Conservation (phyloP, 2,113 vertebrate genomes). For the Myotis brandtii region DNA sequence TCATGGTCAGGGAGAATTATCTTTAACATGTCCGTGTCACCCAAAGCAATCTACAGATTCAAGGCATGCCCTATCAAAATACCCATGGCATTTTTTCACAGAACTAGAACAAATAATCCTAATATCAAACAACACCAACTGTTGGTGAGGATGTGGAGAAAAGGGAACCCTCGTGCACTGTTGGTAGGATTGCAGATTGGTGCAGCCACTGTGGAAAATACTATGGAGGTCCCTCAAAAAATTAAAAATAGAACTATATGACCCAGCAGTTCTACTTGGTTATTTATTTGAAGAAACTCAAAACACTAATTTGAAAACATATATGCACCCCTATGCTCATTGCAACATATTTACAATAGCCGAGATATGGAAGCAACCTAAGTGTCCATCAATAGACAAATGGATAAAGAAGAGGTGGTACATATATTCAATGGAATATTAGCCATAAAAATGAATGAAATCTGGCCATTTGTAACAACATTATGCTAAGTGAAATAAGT, state of each 20-base stretch:
- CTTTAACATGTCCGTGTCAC: not conserved
- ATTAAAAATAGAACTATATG: not conserved
- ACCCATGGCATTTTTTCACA: not conserved
- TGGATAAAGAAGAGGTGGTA: not conserved
- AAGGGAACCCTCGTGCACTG: not conserved
- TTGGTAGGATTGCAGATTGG: not conserved
- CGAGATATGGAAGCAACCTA: not conserved
- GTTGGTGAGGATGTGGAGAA: not conserved
- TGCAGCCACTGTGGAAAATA: not conserved
- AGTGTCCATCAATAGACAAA: not conserved
- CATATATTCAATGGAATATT: not conserved
- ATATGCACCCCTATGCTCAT: not conserved
- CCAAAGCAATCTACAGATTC: not conserved
- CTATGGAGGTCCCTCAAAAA: not conserved
- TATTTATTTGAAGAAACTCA: not conserved
- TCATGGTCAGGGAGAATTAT: not conserved
- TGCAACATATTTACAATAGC: not conserved
- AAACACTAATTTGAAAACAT: not conserved
- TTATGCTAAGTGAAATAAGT: not conserved
- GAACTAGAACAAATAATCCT: not conserved
- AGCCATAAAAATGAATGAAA: not conserved
- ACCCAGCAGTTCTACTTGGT: not conserved
- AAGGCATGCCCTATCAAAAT: not conserved
- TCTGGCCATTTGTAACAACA: not conserved
- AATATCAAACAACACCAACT: not conserved